Conservation (phyloP, 2,797 vertebrate species). For the Sebastes oblongus region DNA sequence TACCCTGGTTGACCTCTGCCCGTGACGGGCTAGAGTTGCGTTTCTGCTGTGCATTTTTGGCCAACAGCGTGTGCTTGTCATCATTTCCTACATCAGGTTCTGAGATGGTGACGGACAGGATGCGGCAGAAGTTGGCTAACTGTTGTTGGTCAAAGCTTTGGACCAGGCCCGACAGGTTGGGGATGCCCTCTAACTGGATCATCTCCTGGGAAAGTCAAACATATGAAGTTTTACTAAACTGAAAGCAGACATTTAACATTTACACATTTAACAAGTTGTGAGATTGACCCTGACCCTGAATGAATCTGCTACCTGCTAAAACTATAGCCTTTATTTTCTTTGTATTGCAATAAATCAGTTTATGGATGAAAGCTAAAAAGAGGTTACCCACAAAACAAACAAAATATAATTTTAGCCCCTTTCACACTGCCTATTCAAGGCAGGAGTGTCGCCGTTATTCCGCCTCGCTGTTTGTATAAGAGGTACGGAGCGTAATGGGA, state of each 20-base stretch:
- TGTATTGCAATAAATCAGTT: background rate
- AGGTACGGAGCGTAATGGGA: background rate
- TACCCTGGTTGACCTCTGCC: slow-evolving; percentile 97
- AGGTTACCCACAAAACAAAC: background rate
- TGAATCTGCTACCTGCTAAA: background rate
- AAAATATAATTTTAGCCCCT: background rate
- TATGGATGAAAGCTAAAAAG: background rate
- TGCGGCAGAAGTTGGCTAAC: slow-evolving; percentile 98
- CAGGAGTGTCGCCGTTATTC: background rate
- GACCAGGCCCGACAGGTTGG: slow-evolving; percentile 91
- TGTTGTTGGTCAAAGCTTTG: slow-evolving; percentile 99
- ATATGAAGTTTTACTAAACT: background rate
- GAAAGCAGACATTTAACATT: background rate
- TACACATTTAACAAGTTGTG: background rate
- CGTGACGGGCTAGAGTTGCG: slow-evolving; percentile 89
- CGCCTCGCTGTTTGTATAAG: background rate
- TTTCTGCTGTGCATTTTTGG: slow-evolving; percentile 97
- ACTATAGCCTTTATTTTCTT: background rate
- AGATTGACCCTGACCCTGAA: background rate
- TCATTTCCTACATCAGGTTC: slow-evolving; percentile 95
- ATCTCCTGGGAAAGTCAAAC: slow-evolving; percentile 85
- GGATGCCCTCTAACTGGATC: slow-evolving; percentile 97
- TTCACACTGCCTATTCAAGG: background rate
- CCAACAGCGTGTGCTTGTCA: slow-evolving; percentile 97
- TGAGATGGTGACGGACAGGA: slow-evolving; percentile 97